Evolutionary conservation across 2,797 vertebrate genomes (phyloP).

Genomic region (Pangasius mekongensis): DNA sequence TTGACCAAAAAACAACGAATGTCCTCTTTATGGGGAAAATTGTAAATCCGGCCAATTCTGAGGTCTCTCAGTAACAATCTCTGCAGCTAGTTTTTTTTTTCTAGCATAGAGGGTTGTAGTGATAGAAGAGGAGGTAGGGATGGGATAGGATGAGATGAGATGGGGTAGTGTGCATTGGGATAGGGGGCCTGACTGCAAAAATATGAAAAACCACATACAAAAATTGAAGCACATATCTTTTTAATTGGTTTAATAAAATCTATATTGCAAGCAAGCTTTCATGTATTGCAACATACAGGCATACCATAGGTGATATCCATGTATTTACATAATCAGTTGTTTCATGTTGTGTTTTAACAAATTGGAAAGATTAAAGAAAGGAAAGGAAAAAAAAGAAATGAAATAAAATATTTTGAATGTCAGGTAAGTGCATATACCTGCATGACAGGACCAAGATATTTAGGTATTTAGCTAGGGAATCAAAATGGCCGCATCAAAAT

Average conservation of each 20-base stretch:
- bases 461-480: no score
- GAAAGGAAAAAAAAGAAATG: no score
- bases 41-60: conserved; percentile 62
- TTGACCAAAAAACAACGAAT: conserved; percentile 72
- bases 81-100: not conserved
- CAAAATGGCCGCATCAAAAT: no score
- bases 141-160: not conserved
- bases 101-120: no score
- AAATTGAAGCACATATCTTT: not conserved
- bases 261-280: not conserved
- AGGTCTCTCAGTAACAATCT: not conserved
- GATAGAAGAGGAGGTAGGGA: not conserved
- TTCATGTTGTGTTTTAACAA: no score
- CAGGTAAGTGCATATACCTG: no score
- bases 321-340: not conserved
- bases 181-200: not conserved
- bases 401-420: no score
- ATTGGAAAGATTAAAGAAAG: no score
- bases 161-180: not conserved
- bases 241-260: not conserved
- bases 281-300: not conserved
- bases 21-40: conserved; percentile 74
- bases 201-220: not conserved
- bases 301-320: not conserved
- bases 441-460: no score